Evolutionary conservation across 2,888 invertebrate genomes (phyloP), one percentile per base, ranked within the genome.

Genomic region (Hofmannophila pseudospretella): DNA sequence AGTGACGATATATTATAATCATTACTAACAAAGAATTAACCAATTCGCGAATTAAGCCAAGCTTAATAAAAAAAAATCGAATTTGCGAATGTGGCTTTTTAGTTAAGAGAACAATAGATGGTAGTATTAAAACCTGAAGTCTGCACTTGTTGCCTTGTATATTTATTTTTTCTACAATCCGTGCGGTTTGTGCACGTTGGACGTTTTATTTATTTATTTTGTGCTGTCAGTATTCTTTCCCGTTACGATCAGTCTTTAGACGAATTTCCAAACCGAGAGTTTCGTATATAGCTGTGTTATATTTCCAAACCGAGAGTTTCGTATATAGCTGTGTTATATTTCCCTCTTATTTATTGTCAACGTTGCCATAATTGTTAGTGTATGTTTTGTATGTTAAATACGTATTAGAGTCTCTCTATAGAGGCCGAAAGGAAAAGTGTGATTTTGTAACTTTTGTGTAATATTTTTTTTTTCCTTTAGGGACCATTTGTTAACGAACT

Each of bases 91-190:
- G 70, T 75, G 84, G 82, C 82, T 84, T 82, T 71, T 65, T 73
- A 70, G 67, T 68, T 72, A 68, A 75, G 65, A 59, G 68, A 71
- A 64, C 61, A 70, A 76, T 80, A 81, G 73, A 66, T 61, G 62
- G 66, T 80, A 79, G 80, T 79, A 74, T 72, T 77, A 76, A 71
- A 86, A 82, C 81, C 71, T 79, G 71, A 86, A 86, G 86, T 86
- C 85, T 86, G 86, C 85, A 86, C 85, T 79, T 65, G 86, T 79
- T 86, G 86, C 86, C 86, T 86, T 86, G 85, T 82, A 82, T 71
- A 71, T 65, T 71, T 73, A 69, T 75, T 81, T 73, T 72, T 79
- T 79, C 67, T 73, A 79, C 69, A 67, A 69, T 61, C 58, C 61
- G 74, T 75, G 80, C 77, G 64, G 62, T 59, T 67, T 67, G 54